phyloP scores from a whole-genome alignment of 2,113 vertebrate genomes.

The Sardina pilchardus region DNA sequence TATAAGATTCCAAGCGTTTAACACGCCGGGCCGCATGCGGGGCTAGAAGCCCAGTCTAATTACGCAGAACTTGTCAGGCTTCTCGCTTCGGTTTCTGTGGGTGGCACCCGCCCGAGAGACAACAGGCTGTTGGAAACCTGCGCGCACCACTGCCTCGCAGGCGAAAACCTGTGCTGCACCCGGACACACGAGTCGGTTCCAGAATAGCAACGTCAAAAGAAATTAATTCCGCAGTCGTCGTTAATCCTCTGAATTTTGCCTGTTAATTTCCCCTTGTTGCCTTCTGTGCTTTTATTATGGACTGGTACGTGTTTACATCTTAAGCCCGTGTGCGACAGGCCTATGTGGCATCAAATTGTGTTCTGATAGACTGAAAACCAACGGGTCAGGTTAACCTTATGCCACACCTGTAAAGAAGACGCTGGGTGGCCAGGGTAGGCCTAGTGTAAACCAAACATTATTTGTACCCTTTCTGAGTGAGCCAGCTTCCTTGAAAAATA shows the following conservation, averaged over 20 bases:
- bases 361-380: not conserved
- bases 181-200: constrained; percentile 37
- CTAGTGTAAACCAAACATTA: too few relatives aligned
- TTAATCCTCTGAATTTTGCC: not conserved
- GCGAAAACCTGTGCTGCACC: constrained; percentile 67
- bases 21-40: constrained; percentile 39
- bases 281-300: not conserved
- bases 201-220: constrained; percentile 1
- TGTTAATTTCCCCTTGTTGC: not conserved
- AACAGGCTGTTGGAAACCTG: constrained; percentile 75
- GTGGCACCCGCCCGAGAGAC: constrained; percentile 70
- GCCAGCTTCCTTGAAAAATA: not conserved
- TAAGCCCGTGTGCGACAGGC: not conserved
- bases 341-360: not conserved
- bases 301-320: not conserved
- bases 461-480: not conserved
- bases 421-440: not conserved
- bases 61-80: constrained; percentile 66
- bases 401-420: not conserved
- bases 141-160: constrained; percentile 65
- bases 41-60: constrained; percentile 62
- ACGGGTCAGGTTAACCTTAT: not conserved
- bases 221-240: constrained; percentile 11
- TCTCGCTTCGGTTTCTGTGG: constrained; percentile 57
- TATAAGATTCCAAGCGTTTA: constrained; percentile 50